Evolutionary conservation across 2,888 invertebrate species (phyloP), one percentile per base, ranked within the genome.

Genomic region (Leucozona laternaria): DNA sequence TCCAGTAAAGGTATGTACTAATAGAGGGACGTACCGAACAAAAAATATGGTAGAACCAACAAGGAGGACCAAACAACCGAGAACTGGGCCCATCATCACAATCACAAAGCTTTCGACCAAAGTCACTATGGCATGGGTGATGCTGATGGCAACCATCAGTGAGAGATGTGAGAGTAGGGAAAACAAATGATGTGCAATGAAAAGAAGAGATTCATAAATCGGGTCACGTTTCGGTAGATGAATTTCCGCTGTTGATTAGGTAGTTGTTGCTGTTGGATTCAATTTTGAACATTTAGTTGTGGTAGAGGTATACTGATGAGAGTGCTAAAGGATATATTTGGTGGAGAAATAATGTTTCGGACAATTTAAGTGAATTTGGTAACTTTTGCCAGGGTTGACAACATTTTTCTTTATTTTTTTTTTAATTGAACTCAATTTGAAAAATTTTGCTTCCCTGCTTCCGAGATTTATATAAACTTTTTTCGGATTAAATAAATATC

Each of bases 221-320:
- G 84, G 79, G 84, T 84, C 84, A 84, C 79, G 84, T 79, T 84
- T 79, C 71, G 58, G 76, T 76, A 70, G 76, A 84, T 58, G 71
- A 79, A 84, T 79, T 79, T 84, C 84, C 84, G 76, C 76, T 79
- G 66, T 79, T 79, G 76, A 84, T 84, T 84, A 79, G 84, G 60
- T 71, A 79, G 79, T 60, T 79, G 71, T 79, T 71, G 79, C 53
- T 79, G 71, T 79, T 71, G 55, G 71, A 84, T 84, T 84, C 83
- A 84, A 84, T 84, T 84, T 84, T 76, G 71, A 53, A 53, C 71
- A 84, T 84, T 79, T 43, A 58, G 58, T 48, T 84, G 76, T 60
- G 84, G 70, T 53, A 66, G 28, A 17, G 45, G 7, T 25, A 7
- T 15, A 11, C 0, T 53, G 25, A 71, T 71, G 28, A 13, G 8